Evolutionary conservation across 1,140 invertebrate genomes (phyloP), one percentile per base, ranked within the genome.

Genomic region (Ceratina australensis): DNA sequence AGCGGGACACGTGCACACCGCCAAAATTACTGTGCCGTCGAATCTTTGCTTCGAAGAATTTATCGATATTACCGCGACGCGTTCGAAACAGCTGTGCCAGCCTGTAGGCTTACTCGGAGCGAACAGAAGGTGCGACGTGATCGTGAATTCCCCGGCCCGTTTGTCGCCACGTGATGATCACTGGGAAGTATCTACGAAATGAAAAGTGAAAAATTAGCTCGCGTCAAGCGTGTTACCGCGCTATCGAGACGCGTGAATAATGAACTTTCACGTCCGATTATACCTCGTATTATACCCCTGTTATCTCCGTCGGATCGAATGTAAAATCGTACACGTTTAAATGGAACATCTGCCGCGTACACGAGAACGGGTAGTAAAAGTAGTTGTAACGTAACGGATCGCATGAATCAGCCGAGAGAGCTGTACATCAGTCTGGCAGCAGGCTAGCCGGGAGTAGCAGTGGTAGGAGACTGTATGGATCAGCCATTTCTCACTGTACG

Each of bases 391-490:
- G 72, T 72, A 77, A 77, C 20, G 59, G 67, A 64, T 63, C 47
- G 24, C 68, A 78, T 78, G 75, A 69, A 78, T 78, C 75, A 78
- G 75, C 67, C 67, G 3, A 57, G 59, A 63, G 75, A 61, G 75
- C 49, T 78, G 75, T 72, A 71, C 67, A 72, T 78, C 75, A 78
- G 20, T 15, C 49, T 63, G 75, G 75, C 49, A 72, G 67, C 26
- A 16, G 26, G 49, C 15, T 54, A 63, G 66, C 49, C 50, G 28
- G n/a, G n/a, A 61, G 57, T 64, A 61, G 3, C 59, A 72, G 59
- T 72, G 59, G 75, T 47, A 72, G 59, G 68, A 72, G 67, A 78
- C 75, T 63, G 75, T 63, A 72, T 72, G 60, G 75, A 78, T 78
- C 75, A 64, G 59, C 67, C 75, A 72, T 72, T 78, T 52, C 67